phyloP scores from a whole-genome alignment of 2,797 vertebrate genomes.

The Astyanax mexicanus region DNA sequence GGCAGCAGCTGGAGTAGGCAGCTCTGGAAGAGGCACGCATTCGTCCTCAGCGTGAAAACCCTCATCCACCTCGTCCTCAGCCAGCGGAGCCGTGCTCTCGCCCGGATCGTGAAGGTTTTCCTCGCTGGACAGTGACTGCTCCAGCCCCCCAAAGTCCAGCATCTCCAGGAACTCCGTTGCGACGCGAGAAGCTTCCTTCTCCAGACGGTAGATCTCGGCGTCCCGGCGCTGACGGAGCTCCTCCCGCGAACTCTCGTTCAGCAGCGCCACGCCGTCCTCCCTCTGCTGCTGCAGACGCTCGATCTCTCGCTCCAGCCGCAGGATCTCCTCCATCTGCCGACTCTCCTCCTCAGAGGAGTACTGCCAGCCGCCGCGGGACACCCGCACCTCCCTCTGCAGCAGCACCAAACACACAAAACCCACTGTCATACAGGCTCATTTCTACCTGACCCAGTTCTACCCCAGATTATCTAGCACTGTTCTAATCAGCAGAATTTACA shows the following conservation, averaged over 20 bases:
- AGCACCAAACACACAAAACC: background rate
- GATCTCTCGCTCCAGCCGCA: slow-evolving; percentile 89
- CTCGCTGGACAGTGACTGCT: slow-evolving; percentile 84
- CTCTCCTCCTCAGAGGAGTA: slow-evolving; percentile 80
- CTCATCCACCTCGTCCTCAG: slow-evolving; percentile 86
- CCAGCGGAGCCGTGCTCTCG: slow-evolving; percentile 79
- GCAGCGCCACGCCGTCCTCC: slow-evolving; percentile 87
- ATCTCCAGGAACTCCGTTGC: slow-evolving; percentile 89
- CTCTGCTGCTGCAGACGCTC: slow-evolving; percentile 89
- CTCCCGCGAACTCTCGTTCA: slow-evolving; percentile 84
- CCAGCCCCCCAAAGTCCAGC: slow-evolving; percentile 86
- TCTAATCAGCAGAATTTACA: background rate
- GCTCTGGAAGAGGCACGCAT: slow-evolving; percentile 79
- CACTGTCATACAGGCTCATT: background rate
- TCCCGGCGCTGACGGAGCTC: slow-evolving; percentile 87
- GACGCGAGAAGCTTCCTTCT: slow-evolving; percentile 89
- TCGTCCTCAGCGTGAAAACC: slow-evolving; percentile 90
- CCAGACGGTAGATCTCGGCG: slow-evolving; percentile 88
- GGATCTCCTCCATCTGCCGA: slow-evolving; percentile 92
- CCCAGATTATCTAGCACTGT: background rate
- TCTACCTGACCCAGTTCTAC: background rate
- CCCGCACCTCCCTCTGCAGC: slow-evolving; percentile 14
- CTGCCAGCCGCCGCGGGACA: slow-evolving; percentile 63
- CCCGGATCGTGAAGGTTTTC: slow-evolving; percentile 84
- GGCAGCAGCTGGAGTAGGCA: slow-evolving; percentile 76